Evolutionary conservation across 92 coral and sea anemone species (phyloP).

Genomic region (Actinostola sp.): DNA sequence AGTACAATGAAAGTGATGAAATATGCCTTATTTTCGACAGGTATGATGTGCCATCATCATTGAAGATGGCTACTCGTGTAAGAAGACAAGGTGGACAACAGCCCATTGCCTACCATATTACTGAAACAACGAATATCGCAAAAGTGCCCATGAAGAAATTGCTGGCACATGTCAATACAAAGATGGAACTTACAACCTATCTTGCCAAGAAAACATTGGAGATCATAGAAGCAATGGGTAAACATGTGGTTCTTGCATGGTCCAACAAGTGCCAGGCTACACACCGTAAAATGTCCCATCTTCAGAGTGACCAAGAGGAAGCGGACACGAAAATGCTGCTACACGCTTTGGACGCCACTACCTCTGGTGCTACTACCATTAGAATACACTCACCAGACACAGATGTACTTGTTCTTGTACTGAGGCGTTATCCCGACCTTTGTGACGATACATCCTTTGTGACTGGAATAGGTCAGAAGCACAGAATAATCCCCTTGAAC

Average conservation of each 20-base stretch:
- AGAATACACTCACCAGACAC: conserved; percentile 27
- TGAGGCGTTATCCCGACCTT: conserved; percentile 35
- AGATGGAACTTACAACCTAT: conserved; percentile 27
- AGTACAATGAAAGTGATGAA: conserved; percentile 15
- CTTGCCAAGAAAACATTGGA: conserved; percentile 30
- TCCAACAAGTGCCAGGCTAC: conserved; percentile 17
- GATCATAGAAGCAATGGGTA: conserved; percentile 6
- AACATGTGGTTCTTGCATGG: conserved; percentile 31
- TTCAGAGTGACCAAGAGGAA: conserved; percentile 37
- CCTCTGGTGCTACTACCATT: conserved; percentile 14
- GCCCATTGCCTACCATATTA: conserved; percentile 15
- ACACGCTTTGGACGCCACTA: conserved; percentile 29
- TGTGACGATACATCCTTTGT: conserved; percentile 37
- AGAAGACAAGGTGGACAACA: conserved; percentile 21
- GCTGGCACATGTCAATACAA: conserved; percentile 18
- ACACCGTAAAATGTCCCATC: conserved; percentile 23
- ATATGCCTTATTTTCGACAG: conserved; percentile 25
- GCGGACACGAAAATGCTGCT: conserved; percentile 33
- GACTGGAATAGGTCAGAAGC: conserved; percentile 42
- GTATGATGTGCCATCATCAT: conserved; percentile 29
- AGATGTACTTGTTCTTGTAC: conserved; percentile 27
- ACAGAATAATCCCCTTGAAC: conserved; percentile 22
- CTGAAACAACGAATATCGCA: conserved; percentile 28
- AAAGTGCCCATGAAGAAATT: conserved; percentile 44
- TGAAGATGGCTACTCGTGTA: conserved; percentile 17